A percentile compares a stretch with the other conserved stretches of the same genome.
These are phyloP conservation scores for Buceros bicornis DNA, from an alignment of 2,797 vertebrate genomes.

Conservation along the genomic window DNA sequence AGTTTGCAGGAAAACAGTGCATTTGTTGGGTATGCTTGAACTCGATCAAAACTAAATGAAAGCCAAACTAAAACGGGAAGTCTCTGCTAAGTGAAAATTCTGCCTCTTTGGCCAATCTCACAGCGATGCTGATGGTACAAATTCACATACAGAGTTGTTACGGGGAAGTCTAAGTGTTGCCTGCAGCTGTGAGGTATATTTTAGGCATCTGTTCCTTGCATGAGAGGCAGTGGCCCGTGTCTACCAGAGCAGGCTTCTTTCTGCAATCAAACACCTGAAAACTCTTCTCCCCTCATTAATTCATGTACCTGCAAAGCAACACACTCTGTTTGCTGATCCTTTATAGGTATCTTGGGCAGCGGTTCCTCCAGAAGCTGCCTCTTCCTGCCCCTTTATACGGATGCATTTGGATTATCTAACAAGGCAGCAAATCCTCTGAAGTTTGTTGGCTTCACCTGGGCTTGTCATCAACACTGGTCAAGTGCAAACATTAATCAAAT, in stretches of 20 bases:
- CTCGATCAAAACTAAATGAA: not conserved
- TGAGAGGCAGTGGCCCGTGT: not conserved
- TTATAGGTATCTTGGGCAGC: not conserved
- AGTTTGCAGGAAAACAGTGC: not conserved
- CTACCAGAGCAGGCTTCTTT: not conserved
- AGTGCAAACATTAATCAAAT: not conserved
- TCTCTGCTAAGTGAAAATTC: not conserved
- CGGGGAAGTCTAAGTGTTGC: not conserved
- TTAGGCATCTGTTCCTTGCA: not conserved
- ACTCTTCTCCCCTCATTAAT: not conserved
- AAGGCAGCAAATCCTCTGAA: not conserved
- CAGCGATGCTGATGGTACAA: not conserved
- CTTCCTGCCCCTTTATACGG: not conserved
- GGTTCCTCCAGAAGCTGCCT: not conserved
- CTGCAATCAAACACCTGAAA: not conserved
- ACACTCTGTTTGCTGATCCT: not conserved
- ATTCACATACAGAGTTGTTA: not conserved
- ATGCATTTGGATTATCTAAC: not conserved
- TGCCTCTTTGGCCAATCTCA: not conserved
- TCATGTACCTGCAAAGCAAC: not conserved
- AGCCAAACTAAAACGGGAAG: not conserved
- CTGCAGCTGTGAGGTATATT: not conserved
- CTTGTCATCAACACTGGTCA: not conserved
- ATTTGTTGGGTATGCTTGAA: not conserved
- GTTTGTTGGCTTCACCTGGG: not conserved